phyloP scores from a whole-genome alignment of 1,140 invertebrate species.

The Laupala kohalensis region DNA sequence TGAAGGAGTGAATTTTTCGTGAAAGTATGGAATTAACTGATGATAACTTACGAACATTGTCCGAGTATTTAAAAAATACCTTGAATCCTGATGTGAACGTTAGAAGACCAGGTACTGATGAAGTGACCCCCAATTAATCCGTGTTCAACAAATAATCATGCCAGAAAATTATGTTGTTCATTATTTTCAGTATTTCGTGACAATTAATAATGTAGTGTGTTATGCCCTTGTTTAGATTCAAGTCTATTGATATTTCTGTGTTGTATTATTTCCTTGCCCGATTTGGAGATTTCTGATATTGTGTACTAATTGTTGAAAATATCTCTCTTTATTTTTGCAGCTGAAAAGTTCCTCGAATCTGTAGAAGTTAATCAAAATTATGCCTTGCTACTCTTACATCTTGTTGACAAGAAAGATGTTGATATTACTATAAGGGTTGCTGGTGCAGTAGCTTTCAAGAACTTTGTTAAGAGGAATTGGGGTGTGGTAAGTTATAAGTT shows the following conservation, averaged over 20 bases:
- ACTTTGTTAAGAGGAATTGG: conserved; percentile 94
- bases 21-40: conserved; percentile 80
- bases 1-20: no score
- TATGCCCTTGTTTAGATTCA: conserved; percentile 14
- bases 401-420: conserved; percentile 66
- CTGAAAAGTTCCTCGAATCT: conserved; percentile 84
- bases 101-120: conserved; percentile 62
- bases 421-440: conserved; percentile 73
- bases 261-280: conserved; percentile 12
- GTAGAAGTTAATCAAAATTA: conserved; percentile 87
- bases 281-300: not conserved
- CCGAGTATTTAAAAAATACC: conserved; percentile 75
- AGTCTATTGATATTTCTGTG: conserved; percentile 2
- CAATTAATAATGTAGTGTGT: conserved; percentile 12
- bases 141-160: conserved; percentile 4
- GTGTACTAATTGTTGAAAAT: conserved; percentile 10
- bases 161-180: not conserved
- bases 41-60: conserved; percentile 63
- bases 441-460: conserved; percentile 89
- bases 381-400: conserved; percentile 67
- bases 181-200: not conserved
- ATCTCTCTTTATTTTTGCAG: conserved; percentile 36
- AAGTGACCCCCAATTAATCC: not conserved
- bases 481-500: conserved; percentile 50
- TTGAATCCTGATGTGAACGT: conserved; percentile 70